phyloP scores from a whole-genome alignment of 2,888 invertebrate genomes.

The Drosophila fulvimacula region DNA sequence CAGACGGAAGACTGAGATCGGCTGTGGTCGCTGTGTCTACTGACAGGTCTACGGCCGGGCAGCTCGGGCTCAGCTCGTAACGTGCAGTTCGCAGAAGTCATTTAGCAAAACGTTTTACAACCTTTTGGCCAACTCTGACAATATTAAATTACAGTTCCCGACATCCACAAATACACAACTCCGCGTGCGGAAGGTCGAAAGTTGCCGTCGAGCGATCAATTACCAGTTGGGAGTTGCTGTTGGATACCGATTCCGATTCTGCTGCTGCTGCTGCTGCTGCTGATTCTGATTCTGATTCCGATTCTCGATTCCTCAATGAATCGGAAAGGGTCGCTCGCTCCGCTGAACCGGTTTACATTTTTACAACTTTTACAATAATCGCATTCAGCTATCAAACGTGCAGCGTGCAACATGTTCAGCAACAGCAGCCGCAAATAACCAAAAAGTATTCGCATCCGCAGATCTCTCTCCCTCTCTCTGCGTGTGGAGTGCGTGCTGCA shows the following conservation, averaged over 20 bases:
- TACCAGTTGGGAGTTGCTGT: slow-evolving; percentile 39
- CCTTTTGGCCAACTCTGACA: slow-evolving; percentile 70
- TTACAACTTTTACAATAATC: slow-evolving; percentile 72
- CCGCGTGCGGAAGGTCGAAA: slow-evolving; percentile 40
- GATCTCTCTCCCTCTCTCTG: slow-evolving; percentile 52
- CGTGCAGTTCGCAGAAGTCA: slow-evolving; percentile 78
- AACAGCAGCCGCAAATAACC: slow-evolving; percentile 43
- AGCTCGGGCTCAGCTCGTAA: slow-evolving; percentile 45
- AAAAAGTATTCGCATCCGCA: slow-evolving; percentile 54
- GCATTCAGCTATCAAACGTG: slow-evolving; percentile 62
- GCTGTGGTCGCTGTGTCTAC: slow-evolving; percentile 23
- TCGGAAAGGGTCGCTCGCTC: slow-evolving; percentile 27
- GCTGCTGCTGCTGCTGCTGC: background rate
- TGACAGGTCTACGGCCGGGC: slow-evolving; percentile 36
- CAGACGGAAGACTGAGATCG: slow-evolving; percentile 45
- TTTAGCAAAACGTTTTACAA: slow-evolving; percentile 80
- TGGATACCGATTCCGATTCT: slow-evolving; percentile 15
- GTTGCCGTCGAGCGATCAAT: slow-evolving; percentile 59
- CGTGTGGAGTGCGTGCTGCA: slow-evolving; percentile 67
- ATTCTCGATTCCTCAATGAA: slow-evolving; percentile 69
- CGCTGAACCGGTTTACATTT: slow-evolving; percentile 64
- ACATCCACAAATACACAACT: slow-evolving; percentile 38
- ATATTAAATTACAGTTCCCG: slow-evolving; percentile 76
- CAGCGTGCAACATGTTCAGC: slow-evolving; percentile 54
- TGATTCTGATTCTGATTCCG: slow-evolving; percentile 2